Percentiles rank a stretch among this genome's conserved stretches.
Evolutionary conservation across 53 echinoderm and acorn worm genomes (phyloP).

Genomic region (Arbacia lixula): DNA sequence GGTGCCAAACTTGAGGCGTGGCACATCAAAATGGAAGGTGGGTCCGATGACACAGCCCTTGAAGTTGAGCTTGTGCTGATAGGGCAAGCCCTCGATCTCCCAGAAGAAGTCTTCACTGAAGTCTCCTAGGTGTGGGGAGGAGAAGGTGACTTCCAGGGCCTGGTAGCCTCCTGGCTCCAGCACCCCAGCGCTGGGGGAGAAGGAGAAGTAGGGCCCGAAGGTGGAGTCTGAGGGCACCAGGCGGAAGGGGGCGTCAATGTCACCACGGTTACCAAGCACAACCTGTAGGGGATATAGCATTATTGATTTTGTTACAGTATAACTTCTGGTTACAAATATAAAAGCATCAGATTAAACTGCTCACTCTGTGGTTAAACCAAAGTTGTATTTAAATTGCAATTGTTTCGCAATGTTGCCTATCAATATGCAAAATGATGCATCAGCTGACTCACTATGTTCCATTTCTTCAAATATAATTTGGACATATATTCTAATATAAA

Average conservation of each 20-base stretch:
- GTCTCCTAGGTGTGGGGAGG: constrained; percentile 89
- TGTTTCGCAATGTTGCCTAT: too few species aligned
- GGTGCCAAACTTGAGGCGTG: constrained; percentile 93
- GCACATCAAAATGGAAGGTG: constrained; percentile 98
- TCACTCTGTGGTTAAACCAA: too few species aligned
- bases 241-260: constrained; percentile 91
- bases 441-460: too few species aligned
- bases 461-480: too few species aligned
- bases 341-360: too few species aligned
- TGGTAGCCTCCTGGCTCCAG: constrained; percentile 86
- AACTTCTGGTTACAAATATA: too few species aligned
- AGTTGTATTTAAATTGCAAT: too few species aligned
- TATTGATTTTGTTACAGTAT: too few species aligned
- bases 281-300: too few species aligned
- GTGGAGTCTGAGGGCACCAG: constrained; percentile 80
- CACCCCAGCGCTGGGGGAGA: constrained; percentile 84
- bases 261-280: constrained; percentile 90
- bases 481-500: too few species aligned
- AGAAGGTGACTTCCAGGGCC: constrained; percentile 88
- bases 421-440: too few species aligned
- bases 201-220: constrained; percentile 92
- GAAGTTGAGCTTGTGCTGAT: constrained; percentile 81
- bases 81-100: constrained; percentile 81
- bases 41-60: constrained; percentile 96
- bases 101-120: constrained; percentile 93